A percentile compares a stretch with the other conserved stretches of the same genome.
Conservation (phyloP, 2,888 invertebrate genomes). For the Tridacna gigas region DNA sequence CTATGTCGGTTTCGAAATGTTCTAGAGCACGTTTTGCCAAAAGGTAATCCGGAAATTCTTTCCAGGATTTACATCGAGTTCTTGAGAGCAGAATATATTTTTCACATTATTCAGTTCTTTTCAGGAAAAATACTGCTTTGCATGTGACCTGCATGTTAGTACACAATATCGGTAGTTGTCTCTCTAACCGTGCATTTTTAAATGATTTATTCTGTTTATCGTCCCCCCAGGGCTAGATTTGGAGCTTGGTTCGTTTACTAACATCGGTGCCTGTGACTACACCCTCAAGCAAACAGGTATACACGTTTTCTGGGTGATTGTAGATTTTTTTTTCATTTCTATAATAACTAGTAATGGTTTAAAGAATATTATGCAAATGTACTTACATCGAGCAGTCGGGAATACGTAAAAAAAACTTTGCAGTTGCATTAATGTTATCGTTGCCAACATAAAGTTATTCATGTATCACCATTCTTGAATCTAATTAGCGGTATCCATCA, state of each 20-base stretch:
- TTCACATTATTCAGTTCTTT: no score
- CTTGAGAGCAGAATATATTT: no score
- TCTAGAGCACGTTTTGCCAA: no score
- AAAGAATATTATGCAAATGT: background rate
- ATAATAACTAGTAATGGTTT: background rate
- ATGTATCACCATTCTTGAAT: no score
- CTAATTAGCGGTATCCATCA: no score
- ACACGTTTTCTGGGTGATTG: constrained; percentile 28
- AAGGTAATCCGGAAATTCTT: no score
- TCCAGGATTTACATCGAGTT: no score
- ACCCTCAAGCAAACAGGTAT: constrained; percentile 67
- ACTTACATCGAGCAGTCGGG: no score
- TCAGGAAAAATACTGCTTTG: background rate
- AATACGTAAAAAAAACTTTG: no score
- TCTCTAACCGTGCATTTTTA: constrained; percentile 41
- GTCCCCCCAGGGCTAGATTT: constrained; percentile 63
- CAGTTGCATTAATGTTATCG: no score
- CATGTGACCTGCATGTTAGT: constrained; percentile 52
- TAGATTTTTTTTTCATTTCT: constrained; percentile 16
- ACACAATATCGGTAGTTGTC: constrained; percentile 25
- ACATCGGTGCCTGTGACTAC: constrained; percentile 62
- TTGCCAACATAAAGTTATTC: no score
- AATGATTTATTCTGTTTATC: constrained; percentile 62
- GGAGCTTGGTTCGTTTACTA: constrained; percentile 60
- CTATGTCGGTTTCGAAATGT: no score